phyloP scores from a whole-genome alignment of 2,888 invertebrate genomes.

The Cerceris rybyensis region DNA sequence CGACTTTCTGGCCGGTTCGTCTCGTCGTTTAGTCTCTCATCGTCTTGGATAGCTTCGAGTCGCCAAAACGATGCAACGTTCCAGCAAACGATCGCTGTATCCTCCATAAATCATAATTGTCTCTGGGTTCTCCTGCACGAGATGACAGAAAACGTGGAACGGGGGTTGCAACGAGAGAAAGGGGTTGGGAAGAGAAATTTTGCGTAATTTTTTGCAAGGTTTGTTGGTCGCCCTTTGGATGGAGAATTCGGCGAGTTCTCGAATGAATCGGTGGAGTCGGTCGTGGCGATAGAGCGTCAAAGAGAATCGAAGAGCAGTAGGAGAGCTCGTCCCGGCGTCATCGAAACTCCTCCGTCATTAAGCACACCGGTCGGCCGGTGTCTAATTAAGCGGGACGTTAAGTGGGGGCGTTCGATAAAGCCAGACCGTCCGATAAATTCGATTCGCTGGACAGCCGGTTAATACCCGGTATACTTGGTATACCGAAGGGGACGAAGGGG shows the following conservation, averaged over 20 bases:
- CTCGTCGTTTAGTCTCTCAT: not conserved
- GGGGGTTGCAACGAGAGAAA: not conserved
- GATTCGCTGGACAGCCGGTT: constrained; percentile 74
- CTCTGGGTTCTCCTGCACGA: not conserved
- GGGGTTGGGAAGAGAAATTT: constrained; percentile 5
- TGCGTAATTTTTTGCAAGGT: constrained; percentile 14
- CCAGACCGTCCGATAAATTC: constrained; percentile 71
- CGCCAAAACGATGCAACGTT: too few relatives aligned
- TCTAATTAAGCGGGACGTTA: constrained; percentile 71
- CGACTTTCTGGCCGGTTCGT: not conserved
- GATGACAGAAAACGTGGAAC: not conserved
- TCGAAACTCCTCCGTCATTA: constrained; percentile 65
- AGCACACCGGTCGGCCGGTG: constrained; percentile 65
- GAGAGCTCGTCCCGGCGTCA: constrained; percentile 57
- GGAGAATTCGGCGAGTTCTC: not conserved
- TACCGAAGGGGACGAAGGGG: constrained; percentile 3
- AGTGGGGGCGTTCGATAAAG: constrained; percentile 72
- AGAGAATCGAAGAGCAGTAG: constrained; percentile 45
- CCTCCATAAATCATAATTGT: not conserved
- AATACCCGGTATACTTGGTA: constrained; percentile 67
- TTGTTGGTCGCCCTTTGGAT: constrained; percentile 10
- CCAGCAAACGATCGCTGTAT: too few relatives aligned
- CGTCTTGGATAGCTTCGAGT: too few relatives aligned
- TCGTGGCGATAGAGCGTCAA: constrained; percentile 47
- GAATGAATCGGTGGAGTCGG: not conserved